These are phyloP conservation scores for Carcharodon carcharias DNA, from an alignment of 2,797 vertebrate genomes.

Conservation along the genomic window DNA sequence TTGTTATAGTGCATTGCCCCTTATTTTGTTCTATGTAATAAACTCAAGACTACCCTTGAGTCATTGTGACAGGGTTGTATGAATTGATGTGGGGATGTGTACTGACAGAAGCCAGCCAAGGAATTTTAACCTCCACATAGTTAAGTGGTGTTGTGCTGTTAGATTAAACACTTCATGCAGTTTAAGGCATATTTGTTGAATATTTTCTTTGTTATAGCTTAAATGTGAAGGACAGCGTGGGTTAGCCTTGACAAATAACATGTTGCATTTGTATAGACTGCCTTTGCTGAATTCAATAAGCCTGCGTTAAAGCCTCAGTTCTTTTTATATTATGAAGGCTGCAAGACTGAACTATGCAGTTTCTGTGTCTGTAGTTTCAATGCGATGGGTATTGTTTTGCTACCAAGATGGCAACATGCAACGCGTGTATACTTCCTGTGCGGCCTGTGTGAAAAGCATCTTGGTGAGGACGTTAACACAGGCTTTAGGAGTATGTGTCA, in stretches of 20 bases:
- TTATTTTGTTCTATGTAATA: not conserved
- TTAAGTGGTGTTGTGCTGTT: not conserved
- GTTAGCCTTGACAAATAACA: constrained; percentile 34
- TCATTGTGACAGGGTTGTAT: not conserved
- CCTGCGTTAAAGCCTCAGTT: not conserved
- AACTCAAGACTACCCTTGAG: not conserved
- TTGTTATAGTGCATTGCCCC: not conserved
- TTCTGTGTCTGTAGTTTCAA: not conserved
- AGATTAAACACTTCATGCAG: constrained; percentile 8
- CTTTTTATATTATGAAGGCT: not conserved
- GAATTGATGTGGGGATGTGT: not conserved
- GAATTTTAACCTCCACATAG: not conserved
- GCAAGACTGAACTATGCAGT: not conserved
- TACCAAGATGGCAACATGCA: not conserved
- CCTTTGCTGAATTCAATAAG: constrained; percentile 4
- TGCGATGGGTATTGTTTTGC: not conserved
- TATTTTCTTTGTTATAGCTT: constrained; percentile 23
- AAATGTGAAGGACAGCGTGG: constrained; percentile 36
- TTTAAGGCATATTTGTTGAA: not conserved
- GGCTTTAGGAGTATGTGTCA: not conserved
- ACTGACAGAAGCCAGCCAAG: not conserved
- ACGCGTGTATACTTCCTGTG: not conserved
- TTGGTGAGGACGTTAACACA: not conserved
- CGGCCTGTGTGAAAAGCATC: not conserved
- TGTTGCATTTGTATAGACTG: not conserved